phyloP scores from a whole-genome alignment of 2,797 vertebrate species.

The Lates japonicus region DNA sequence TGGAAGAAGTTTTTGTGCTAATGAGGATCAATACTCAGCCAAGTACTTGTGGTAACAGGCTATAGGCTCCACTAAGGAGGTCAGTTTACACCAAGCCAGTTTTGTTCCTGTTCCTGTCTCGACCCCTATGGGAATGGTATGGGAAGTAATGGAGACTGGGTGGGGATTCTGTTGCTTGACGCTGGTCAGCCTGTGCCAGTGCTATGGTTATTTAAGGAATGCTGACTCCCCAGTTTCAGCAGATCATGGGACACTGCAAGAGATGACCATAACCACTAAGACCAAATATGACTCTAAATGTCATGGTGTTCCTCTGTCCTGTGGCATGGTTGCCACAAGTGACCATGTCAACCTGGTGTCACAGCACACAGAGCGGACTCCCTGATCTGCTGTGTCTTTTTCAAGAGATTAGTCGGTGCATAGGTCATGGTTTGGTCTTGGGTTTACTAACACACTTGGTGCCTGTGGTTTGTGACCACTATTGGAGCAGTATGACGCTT shows the following conservation, averaged over 20 bases:
- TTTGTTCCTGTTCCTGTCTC: constrained; percentile 40
- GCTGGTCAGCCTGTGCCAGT: constrained; percentile 63
- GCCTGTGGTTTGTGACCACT: constrained; percentile 1
- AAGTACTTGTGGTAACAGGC: constrained; percentile 15
- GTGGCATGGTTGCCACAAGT: constrained; percentile 50
- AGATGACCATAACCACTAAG: constrained; percentile 73
- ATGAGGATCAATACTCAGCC: constrained; percentile 8
- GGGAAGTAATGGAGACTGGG: constrained; percentile 66
- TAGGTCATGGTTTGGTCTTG: constrained; percentile 35
- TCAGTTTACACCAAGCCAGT: constrained; percentile 45
- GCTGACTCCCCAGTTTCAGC: constrained; percentile 78
- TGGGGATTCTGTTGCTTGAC: constrained; percentile 66
- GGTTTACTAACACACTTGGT: constrained; percentile 21
- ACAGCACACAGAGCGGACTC: constrained; percentile 26
- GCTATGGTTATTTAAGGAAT: constrained; percentile 85
- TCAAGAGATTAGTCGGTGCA: constrained; percentile 1
- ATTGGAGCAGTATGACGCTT: neutral
- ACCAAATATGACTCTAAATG: constrained; percentile 83
- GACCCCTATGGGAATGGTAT: constrained; percentile 58
- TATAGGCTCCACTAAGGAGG: neutral
- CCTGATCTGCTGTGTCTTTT: constrained; percentile 50
- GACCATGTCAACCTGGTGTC: constrained; percentile 63
- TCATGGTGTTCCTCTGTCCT: constrained; percentile 69
- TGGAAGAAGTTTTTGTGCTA: constrained; percentile 7
- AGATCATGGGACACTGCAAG: constrained; percentile 68